Conservation (phyloP, 92 coral and sea anemone species). For the Meandrina meandrites region DNA sequence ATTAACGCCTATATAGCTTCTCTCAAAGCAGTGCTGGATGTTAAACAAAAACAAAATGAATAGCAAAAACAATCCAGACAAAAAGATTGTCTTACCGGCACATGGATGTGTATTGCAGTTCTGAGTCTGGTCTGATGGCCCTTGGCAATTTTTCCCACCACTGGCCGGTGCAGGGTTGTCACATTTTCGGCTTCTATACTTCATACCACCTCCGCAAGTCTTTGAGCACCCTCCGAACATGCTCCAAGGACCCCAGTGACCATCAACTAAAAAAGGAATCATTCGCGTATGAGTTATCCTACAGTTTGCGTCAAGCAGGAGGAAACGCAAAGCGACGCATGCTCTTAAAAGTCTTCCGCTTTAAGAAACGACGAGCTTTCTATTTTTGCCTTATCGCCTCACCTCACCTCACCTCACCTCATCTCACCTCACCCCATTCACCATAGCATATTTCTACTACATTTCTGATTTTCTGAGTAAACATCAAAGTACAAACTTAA, state of each 20-base stretch:
- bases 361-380: too few relatives aligned
- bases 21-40: too few relatives aligned
- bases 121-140: slow-evolving; percentile 1
- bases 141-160: slow-evolving; percentile 40
- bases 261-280: slow-evolving; percentile 8
- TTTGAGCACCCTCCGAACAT: slow-evolving; percentile 32
- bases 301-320: neutral
- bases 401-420: too few relatives aligned
- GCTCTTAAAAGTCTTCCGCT: too few relatives aligned
- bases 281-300: neutral
- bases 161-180: slow-evolving; percentile 43
- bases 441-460: too few relatives aligned
- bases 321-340: too few relatives aligned
- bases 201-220: slow-evolving; percentile 44
- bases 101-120: slow-evolving; percentile 13
- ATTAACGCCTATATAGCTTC: too few relatives aligned
- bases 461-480: too few relatives aligned
- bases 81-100: neutral
- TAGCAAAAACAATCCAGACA: neutral
- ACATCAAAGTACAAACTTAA: too few relatives aligned
- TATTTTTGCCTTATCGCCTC: too few relatives aligned
- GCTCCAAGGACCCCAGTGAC: slow-evolving; percentile 53
- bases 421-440: too few relatives aligned
- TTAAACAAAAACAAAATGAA: neutral
- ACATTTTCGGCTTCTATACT: slow-evolving; percentile 29